Percentiles rank a stretch among this genome's conserved stretches.
Evolutionary conservation across 2,113 vertebrate species (phyloP).

Genomic region (Epinephelus cyanopodus): DNA sequence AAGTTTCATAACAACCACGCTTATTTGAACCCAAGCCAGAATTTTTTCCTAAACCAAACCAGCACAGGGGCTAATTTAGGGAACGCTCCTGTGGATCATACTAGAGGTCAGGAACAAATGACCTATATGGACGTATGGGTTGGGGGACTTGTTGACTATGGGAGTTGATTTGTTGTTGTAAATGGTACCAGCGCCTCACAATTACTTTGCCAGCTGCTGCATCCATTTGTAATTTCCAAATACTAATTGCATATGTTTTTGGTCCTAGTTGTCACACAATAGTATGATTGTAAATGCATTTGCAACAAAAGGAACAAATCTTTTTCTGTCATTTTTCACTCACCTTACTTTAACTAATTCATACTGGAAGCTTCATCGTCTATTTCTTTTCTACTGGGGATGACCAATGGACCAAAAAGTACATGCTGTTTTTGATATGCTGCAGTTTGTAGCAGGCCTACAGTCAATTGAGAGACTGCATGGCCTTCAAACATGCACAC

Average conservation of each 20-base stretch:
- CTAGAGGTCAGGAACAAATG: too few relatives aligned
- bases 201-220: background rate
- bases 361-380: background rate
- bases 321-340: background rate
- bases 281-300: background rate
- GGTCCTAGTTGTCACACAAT: background rate
- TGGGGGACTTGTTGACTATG: background rate
- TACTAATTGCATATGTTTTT: background rate
- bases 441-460: background rate
- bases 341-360: background rate
- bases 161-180: background rate
- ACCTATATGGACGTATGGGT: too few relatives aligned
- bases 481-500: background rate
- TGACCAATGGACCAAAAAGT: background rate
- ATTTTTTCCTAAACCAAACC: too few relatives aligned
- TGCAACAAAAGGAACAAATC: background rate
- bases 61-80: too few relatives aligned
- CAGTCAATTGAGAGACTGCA: background rate
- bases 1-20: too few relatives aligned
- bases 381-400: background rate
- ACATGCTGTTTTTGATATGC: background rate
- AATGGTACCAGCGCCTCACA: background rate
- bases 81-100: too few relatives aligned
- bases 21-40: too few relatives aligned
- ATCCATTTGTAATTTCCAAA: background rate